Evolutionary conservation across 2,113 vertebrate species (phyloP), one percentile per base, ranked within the genome.

Genomic region (Falcunculus frontatus): DNA sequence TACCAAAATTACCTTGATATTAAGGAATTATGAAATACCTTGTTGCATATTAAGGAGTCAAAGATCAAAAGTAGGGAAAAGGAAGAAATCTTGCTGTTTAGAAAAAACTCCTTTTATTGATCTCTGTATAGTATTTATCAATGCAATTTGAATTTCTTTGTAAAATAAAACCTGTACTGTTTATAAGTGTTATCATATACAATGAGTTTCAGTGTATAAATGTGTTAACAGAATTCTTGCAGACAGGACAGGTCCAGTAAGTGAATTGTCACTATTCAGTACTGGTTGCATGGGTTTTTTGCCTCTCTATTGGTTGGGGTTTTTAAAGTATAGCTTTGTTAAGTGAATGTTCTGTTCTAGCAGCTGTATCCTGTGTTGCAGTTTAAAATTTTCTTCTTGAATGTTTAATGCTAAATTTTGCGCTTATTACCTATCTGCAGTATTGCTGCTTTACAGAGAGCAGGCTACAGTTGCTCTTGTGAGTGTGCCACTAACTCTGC

Each of bases 111-210:
- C 1, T 52, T 87, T 68, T 46, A 9, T 60, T 74, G 30, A 16
- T 91, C 6, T 76, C 25, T 93, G 49, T 93, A 19, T 59, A 55
- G 63, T 27, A 42, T 18, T 74, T 84, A 46, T 84, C 47, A 44
- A 11, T 59, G 27, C 65, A 64, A 3, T 52, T 60, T 83, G 17
- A 63, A 49, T 77, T 89, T 56, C 9, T 86, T 75, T 92, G 47
- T 90, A 68, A 95, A 96, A 95, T 95, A 96, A 97, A 97, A 62
- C 10, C 32, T 72, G 5, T 50, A 4, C 17, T 68, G 21, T 64
- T 83, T 42, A 16, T 37, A 42, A 47, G 50, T 57, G 15, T 60
- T 77, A 68, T 3, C 0, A 1, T 86, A 33, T 50, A 19, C 25
- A 41, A 11, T 70, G 12, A 49, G 37, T 86, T 84, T 75, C 0